These are phyloP conservation scores for Neodon shergylaensis DNA, from an alignment of 2,113 vertebrate genomes.

Conservation along the genomic window DNA sequence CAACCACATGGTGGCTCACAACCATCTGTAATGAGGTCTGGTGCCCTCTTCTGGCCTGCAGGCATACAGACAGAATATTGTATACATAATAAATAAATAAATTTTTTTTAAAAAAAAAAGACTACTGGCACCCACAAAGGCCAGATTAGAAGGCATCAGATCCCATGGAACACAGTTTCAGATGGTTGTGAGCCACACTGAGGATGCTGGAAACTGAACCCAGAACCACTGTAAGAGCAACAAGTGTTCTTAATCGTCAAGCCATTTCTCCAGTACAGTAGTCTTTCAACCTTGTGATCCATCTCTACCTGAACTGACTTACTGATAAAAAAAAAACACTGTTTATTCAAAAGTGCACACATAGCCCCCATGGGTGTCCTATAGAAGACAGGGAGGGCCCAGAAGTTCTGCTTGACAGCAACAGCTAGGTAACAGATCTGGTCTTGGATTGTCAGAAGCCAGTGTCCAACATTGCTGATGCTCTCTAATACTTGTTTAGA, in stretches of 20 bases:
- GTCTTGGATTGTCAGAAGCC: not conserved
- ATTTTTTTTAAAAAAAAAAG: too few relatives aligned
- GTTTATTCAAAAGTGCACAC: not conserved
- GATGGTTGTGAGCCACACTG: not conserved
- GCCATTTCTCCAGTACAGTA: not conserved
- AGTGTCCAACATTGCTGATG: too few relatives aligned
- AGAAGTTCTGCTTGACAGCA: not conserved
- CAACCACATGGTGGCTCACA: too few relatives aligned
- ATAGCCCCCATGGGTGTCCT: not conserved
- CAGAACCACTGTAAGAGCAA: not conserved
- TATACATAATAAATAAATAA: too few relatives aligned
- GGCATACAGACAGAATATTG: too few relatives aligned
- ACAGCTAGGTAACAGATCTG: not conserved
- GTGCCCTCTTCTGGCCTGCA: too few relatives aligned
- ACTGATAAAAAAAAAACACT: not conserved
- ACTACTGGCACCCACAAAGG: not conserved
- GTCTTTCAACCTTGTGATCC: not conserved
- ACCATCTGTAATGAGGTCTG: too few relatives aligned
- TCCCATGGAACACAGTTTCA: not conserved
- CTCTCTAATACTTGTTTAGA: not conserved
- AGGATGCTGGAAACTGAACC: not conserved
- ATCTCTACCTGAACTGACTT: not conserved
- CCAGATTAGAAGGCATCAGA: not conserved
- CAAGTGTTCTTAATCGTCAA: not conserved
- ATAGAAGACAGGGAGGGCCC: not conserved